These are phyloP conservation scores for Synergus gifuensis DNA, from an alignment of 2,888 invertebrate species.

Conservation along the genomic window DNA sequence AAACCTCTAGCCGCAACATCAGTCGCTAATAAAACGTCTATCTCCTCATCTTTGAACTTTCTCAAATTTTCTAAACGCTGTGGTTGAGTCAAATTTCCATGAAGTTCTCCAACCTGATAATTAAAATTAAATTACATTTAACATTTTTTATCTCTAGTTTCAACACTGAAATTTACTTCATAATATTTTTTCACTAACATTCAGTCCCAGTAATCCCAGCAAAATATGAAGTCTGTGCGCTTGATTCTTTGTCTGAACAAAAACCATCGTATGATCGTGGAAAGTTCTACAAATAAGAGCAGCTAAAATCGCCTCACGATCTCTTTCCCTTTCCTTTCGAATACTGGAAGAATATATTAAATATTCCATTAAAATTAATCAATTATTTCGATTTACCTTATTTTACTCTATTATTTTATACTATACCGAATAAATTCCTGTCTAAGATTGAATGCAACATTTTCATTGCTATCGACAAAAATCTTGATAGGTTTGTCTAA, in stretches of 20 bases:
- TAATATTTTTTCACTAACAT: conserved; percentile 79
- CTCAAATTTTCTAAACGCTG: conserved; percentile 94
- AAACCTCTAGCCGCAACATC: conserved; percentile 96
- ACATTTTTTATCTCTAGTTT: conserved; percentile 26
- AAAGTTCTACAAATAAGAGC: conserved; percentile 93
- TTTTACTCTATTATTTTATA: conserved; percentile 43
- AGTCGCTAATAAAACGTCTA: conserved; percentile 94
- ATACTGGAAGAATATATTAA: conserved; percentile 80
- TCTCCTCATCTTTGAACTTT: conserved; percentile 91
- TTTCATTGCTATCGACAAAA: conserved; percentile 97
- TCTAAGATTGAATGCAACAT: conserved; percentile 95
- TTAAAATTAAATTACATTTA: neutral
- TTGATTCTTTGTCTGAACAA: conserved; percentile 97
- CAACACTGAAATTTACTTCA: conserved; percentile 23
- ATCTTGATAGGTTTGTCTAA: conserved; percentile 95
- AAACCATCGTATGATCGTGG: conserved; percentile 94
- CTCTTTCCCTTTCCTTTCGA: conserved; percentile 91
- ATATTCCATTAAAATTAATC: neutral
- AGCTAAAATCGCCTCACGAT: conserved; percentile 93
- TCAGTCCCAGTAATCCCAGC: conserved; percentile 92
- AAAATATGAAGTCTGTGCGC: conserved; percentile 96
- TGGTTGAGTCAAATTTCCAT: conserved; percentile 97
- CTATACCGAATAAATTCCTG: conserved; percentile 94
- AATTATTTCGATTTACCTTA: neutral
- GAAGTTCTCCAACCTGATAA: conserved; percentile 88